Conservation (phyloP, 2,797 vertebrate genomes). For the Sebastes minor region DNA sequence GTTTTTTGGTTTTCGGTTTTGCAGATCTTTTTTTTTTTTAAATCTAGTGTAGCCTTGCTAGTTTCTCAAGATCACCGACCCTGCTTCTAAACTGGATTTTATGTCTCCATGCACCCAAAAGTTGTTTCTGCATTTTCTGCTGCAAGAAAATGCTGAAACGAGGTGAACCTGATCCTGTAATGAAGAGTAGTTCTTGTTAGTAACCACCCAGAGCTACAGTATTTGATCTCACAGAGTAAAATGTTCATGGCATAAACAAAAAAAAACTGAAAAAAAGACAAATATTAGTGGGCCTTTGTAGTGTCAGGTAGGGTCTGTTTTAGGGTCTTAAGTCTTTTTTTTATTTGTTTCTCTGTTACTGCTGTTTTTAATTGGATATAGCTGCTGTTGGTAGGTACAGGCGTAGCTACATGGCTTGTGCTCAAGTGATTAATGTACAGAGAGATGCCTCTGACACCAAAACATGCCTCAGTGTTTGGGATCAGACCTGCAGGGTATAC, state of each 20-base stretch:
- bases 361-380: background rate
- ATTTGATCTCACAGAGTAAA: slow-evolving; percentile 8
- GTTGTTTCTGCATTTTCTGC: background rate
- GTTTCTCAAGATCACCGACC: no score
- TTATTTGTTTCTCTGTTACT: slow-evolving; percentile 11
- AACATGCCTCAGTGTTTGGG: background rate
- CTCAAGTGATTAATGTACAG: background rate
- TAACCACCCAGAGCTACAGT: background rate
- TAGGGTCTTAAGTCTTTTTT: background rate
- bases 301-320: no score
- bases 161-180: background rate
- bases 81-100: background rate
- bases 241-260: background rate
- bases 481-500: background rate
- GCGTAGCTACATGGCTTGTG: background rate
- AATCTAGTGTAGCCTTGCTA: no score
- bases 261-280: no score
- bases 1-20: no score
- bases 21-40: no score
- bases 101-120: background rate
- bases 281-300: no score
- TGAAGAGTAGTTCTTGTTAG: background rate
- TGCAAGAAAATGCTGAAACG: background rate
- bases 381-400: background rate
- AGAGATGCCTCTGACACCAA: background rate